Percentiles rank a stretch among this genome's conserved stretches.
These are phyloP conservation scores for Cyanoderma ruficeps DNA, from an alignment of 2,113 vertebrate genomes.

Conservation along the genomic window DNA sequence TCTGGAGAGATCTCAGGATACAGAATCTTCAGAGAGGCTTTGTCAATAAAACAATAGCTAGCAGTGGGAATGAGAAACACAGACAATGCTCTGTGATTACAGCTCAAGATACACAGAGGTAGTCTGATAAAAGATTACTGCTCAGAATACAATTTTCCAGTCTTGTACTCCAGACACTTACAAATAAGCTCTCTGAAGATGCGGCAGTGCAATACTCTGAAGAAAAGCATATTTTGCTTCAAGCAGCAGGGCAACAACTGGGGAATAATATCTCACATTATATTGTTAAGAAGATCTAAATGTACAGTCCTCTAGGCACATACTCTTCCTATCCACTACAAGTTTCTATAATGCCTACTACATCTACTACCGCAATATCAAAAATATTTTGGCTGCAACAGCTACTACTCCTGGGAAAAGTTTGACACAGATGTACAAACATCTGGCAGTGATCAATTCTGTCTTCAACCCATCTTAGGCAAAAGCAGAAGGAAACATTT, in stretches of 20 bases:
- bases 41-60: constrained; percentile 8
- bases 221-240: not conserved
- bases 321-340: not conserved
- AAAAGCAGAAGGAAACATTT: not conserved
- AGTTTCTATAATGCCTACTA: not conserved
- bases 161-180: not conserved
- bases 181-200: not conserved
- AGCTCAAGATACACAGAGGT: not conserved
- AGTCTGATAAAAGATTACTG: not conserved
- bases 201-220: not conserved
- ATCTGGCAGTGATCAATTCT: not conserved
- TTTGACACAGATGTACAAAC: not conserved
- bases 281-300: not conserved
- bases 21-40: not conserved
- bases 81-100: not conserved
- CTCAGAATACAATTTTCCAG: not conserved
- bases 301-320: not conserved
- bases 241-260: not conserved
- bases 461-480: not conserved
- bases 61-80: not conserved
- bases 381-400: not conserved
- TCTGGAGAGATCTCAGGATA: not conserved
- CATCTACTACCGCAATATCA: not conserved
- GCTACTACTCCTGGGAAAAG: not conserved
- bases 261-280: not conserved